Evolutionary conservation across 2,797 vertebrate species (phyloP).

Genomic region (Melanotaenia nigrans): DNA sequence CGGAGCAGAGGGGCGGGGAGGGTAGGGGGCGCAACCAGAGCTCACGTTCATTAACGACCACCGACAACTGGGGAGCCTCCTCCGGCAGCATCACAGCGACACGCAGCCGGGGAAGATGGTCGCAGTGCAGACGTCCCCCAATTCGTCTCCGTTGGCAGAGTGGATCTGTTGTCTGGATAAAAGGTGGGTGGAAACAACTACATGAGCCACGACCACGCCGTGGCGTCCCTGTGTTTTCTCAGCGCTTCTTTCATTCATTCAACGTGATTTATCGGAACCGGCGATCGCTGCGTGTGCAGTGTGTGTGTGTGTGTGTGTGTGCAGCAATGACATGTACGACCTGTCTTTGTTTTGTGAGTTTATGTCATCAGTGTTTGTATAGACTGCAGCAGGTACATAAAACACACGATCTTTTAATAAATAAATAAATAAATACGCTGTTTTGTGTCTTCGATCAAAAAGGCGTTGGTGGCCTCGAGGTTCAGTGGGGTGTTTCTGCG

Average conservation of each 20-base stretch:
- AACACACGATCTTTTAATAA: neutral
- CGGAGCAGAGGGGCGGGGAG: constrained; percentile 56
- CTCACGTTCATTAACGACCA: constrained; percentile 72
- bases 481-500: constrained; percentile 56
- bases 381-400: constrained; percentile 16
- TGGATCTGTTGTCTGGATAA: constrained; percentile 98
- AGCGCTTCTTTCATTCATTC: constrained; percentile 56
- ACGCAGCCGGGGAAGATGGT: constrained; percentile 89
- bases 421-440: constrained; percentile 4
- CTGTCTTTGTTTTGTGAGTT: neutral
- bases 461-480: constrained; percentile 76
- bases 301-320: constrained; percentile 3
- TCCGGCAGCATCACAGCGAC: constrained; percentile 55
- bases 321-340: constrained; percentile 11
- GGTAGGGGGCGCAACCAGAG: constrained; percentile 62
- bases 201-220: constrained; percentile 29
- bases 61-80: constrained; percentile 65
- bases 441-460: constrained; percentile 47
- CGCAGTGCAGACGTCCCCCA: constrained; percentile 88
- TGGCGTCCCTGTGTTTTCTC: constrained; percentile 23
- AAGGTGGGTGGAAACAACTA: constrained; percentile 82
- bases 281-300: constrained; percentile 56
- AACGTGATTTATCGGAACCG: constrained; percentile 66
- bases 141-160: constrained; percentile 88
- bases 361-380: neutral